Base-by-base conservation (phyloP, 1,140 invertebrate genomes). In the Cyphomyrmex costatus region DNA sequence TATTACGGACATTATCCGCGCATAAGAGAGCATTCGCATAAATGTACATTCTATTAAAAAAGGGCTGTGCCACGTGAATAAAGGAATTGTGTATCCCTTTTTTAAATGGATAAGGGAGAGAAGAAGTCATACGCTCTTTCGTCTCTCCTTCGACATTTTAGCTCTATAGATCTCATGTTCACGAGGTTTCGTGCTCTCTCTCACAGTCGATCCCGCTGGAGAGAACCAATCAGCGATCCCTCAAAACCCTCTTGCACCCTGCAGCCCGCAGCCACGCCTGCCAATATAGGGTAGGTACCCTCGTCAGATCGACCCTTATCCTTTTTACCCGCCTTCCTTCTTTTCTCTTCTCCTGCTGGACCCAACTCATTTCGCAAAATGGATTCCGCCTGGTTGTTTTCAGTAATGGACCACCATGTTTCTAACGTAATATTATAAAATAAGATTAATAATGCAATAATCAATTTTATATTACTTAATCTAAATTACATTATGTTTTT, bases 351-450 rank as follows among this genome's bases (percentile, higher is more conserved):
- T 70, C 66, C 73, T 60, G 79, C 86, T 88, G 90, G 92, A 93
- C 92, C 91, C 70, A 92, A 92, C 91, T 94, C 93, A 93, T 94
- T 94, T 93, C 92, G 92, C 94, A 94, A 95, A 94, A 95, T 95
- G 94, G 94, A 94, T 91, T 91, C 92, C 86, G 27, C 61, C 36
- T 73, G 70, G 63, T 73, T 78, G 61, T 89, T 89, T 86, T 71
- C 61, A 33, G 24, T 33, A 30, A 49, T 12, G 4, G 19, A 60
- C 65, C 73, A 51, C 63, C 63, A 76, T 70, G 27, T 74, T 71
- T 30, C 14, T 83, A 83, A 83, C 19, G 24, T 60, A 36, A 80
- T 36, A 36, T 46, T 56, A 19, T 19, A 49, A 12, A 14, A 68
- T 36, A 2, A 19, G 14, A 33, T 68, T 79, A 33, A n/a, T 49